Percentiles rank a stretch among this genome's conserved stretches.
Evolutionary conservation across 2,113 vertebrate species (phyloP).

Genomic region (Scatophagus argus): DNA sequence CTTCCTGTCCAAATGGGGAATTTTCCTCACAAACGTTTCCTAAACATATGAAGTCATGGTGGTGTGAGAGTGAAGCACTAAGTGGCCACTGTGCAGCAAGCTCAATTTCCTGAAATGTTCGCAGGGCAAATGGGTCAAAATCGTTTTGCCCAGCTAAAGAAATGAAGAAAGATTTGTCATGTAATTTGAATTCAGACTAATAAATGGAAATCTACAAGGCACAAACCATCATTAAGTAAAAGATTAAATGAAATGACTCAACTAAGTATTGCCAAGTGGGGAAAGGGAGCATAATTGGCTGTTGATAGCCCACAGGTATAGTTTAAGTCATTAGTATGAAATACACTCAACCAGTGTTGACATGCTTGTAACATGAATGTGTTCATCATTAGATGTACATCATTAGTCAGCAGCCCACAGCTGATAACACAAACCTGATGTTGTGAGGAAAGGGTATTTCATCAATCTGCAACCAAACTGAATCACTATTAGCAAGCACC

Average conservation of each 20-base stretch:
- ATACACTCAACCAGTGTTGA: slow-evolving; percentile 21
- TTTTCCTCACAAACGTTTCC: slow-evolving; percentile 67
- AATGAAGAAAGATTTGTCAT: slow-evolving; percentile 41
- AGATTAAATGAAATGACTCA: slow-evolving; percentile 29
- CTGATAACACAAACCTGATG: slow-evolving; percentile 21
- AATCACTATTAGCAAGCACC: slow-evolving; percentile 1
- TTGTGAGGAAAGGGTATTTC: not conserved
- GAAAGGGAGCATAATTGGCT: slow-evolving; percentile 35
- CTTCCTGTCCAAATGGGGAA: slow-evolving; percentile 68
- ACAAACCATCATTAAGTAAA: slow-evolving; percentile 28
- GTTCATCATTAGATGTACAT: slow-evolving; percentile 11
- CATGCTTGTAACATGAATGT: slow-evolving; percentile 32
- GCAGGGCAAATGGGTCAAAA: slow-evolving; percentile 47
- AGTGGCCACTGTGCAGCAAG: slow-evolving; percentile 61
- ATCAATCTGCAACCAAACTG: not conserved
- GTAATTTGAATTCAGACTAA: slow-evolving; percentile 44
- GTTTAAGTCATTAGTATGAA: slow-evolving; percentile 22
- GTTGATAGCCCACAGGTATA: slow-evolving; percentile 48
- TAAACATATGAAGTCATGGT: slow-evolving; percentile 75
- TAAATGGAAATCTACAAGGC: slow-evolving; percentile 46
- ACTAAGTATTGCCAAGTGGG: slow-evolving; percentile 41
- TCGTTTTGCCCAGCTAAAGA: slow-evolving; percentile 55
- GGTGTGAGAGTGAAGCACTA: slow-evolving; percentile 49
- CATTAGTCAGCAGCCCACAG: slow-evolving; percentile 10
- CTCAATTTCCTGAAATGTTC: slow-evolving; percentile 65